Conservation (phyloP, 2,888 invertebrate species). For the Meta bourneti region DNA sequence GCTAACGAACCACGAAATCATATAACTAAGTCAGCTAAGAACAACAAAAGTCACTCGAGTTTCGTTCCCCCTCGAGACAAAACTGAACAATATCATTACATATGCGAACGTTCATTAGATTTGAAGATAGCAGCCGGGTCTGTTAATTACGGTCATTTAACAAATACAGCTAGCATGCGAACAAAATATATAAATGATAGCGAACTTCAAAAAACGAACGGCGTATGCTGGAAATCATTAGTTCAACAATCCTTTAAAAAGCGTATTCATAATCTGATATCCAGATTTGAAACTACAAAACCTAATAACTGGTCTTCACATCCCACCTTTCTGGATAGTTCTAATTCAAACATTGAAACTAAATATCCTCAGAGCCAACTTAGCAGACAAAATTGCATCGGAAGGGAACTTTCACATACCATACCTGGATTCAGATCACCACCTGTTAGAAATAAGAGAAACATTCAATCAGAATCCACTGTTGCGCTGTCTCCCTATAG, state of each 20-base stretch:
- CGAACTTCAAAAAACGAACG: neutral
- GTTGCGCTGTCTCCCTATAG: neutral
- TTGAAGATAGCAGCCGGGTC: neutral
- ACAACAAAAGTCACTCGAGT: neutral
- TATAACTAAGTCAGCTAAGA: too few relatives aligned
- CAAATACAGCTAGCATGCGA: neutral
- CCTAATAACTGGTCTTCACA: neutral
- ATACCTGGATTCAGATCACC: neutral
- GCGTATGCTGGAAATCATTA: neutral
- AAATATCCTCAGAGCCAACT: too few relatives aligned
- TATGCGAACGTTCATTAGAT: slow-evolving; percentile 1
- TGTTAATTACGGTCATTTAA: neutral
- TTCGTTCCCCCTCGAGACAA: too few relatives aligned
- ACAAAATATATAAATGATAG: neutral
- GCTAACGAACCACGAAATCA: neutral
- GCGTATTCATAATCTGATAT: slow-evolving; percentile 48
- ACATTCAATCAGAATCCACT: neutral
- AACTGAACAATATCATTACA: neutral
- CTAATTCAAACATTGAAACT: too few relatives aligned
- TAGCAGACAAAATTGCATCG: too few relatives aligned
- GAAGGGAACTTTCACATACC: too few relatives aligned
- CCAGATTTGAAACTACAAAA: slow-evolving; percentile 38
- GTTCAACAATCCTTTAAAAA: slow-evolving; percentile 20
- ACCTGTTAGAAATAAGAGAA: neutral
- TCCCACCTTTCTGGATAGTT: neutral